Conservation (phyloP, 2,888 invertebrate species). For the Brenthis ino region DNA sequence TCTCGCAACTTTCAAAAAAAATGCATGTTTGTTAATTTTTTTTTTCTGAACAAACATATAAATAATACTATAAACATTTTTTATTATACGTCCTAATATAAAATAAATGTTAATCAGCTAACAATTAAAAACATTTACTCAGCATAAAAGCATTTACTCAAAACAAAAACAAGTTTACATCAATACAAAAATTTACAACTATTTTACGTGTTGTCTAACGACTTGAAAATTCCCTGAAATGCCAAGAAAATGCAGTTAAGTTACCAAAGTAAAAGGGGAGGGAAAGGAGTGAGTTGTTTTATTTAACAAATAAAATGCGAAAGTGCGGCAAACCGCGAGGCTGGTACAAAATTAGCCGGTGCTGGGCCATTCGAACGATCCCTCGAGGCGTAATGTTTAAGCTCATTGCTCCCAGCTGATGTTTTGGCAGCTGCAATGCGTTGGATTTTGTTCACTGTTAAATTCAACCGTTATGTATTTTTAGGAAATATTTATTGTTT, state of each 20-base stretch:
- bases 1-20: no score
- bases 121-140: no score
- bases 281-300: conserved; percentile 6
- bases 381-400: conserved; percentile 11
- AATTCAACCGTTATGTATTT: no score
- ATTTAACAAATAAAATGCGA: conserved; percentile 15
- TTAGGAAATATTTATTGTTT: no score
- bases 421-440: conserved; percentile 17
- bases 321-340: conserved; percentile 11
- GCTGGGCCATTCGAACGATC: conserved; percentile 13
- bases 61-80: no score
- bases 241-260: conserved; percentile 10
- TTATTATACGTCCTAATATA: no score
- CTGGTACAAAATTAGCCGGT: conserved; percentile 15
- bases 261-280: background rate
- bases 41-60: no score
- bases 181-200: background rate
- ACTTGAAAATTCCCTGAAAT: background rate
- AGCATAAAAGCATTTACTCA: background rate
- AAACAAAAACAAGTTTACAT: background rate
- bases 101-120: no score
- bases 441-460: background rate
- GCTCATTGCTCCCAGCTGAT: conserved; percentile 11
- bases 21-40: background rate
- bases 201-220: background rate